Conservation (phyloP, 2,113 vertebrate genomes). For the Epinephelus lanceolatus region DNA sequence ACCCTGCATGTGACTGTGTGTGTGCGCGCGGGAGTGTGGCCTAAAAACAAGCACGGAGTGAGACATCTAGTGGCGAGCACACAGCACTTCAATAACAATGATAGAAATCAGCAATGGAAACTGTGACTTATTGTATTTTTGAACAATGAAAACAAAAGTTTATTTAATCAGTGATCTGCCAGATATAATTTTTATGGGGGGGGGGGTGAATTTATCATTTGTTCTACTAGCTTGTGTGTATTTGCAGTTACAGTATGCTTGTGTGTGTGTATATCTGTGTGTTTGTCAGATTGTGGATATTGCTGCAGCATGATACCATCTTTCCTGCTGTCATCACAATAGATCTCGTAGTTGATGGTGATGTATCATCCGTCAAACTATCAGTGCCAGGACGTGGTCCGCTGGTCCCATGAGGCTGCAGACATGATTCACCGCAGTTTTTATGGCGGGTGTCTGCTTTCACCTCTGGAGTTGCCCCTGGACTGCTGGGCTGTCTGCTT, state of each 20-base stretch:
- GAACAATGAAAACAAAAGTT: conserved; percentile 42
- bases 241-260: no score
- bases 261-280: conserved; percentile 8
- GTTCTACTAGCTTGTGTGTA: no score
- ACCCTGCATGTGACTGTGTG: conserved; percentile 70
- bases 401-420: conserved; percentile 62
- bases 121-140: conserved; percentile 28
- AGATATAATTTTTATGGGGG: conserved; percentile 11
- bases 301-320: conserved; percentile 63
- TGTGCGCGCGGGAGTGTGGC: conserved; percentile 24
- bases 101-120: conserved; percentile 26
- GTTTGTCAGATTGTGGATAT: conserved; percentile 70
- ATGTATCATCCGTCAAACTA: conserved; percentile 76
- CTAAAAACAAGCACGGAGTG: conserved; percentile 53
- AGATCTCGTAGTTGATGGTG: conserved; percentile 71
- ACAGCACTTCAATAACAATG: conserved; percentile 37
- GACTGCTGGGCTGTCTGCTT: conserved; percentile 31
- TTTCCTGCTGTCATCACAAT: conserved; percentile 77
- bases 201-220: conserved; percentile 32
- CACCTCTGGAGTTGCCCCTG: conserved; percentile 44
- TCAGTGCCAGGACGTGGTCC: conserved; percentile 64
- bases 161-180: conserved; percentile 36
- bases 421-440: conserved; percentile 58
- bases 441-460: conserved; percentile 53
- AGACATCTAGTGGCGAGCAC: conserved; percentile 75